These are phyloP conservation scores for Glandiceps talaboti DNA, from an alignment of 53 echinoderm and acorn worm genomes.

Conservation along the genomic window DNA sequence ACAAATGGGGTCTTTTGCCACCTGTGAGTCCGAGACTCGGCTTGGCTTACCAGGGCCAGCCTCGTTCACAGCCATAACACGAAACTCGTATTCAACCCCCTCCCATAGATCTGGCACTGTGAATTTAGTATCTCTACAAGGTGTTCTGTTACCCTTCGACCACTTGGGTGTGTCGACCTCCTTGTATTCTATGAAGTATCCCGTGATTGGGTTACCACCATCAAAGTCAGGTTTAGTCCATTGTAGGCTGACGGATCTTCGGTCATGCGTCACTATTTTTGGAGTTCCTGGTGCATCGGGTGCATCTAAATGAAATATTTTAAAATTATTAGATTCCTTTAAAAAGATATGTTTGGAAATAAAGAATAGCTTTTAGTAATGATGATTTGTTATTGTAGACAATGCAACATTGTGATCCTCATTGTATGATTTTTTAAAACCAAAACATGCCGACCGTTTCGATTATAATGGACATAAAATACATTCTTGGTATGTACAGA, in stretches of 20 bases:
- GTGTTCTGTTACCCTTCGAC: slow-evolving; percentile 50
- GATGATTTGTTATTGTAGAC: too few species aligned
- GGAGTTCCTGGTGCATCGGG: slow-evolving; percentile 74
- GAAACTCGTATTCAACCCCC: slow-evolving; percentile 79
- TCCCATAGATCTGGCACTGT: slow-evolving; percentile 63
- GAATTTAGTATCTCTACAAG: slow-evolving; percentile 69
- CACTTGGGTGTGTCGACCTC: slow-evolving; percentile 38
- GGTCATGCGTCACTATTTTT: slow-evolving; percentile 45
- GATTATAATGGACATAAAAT: too few species aligned
- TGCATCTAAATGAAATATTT: too few species aligned
- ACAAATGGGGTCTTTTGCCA: slow-evolving; percentile 76
- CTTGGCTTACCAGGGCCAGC: slow-evolving; percentile 90
- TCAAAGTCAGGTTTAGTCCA: slow-evolving; percentile 64
- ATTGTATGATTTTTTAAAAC: too few species aligned
- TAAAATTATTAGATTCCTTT: too few species aligned
- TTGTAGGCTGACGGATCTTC: slow-evolving; percentile 55
- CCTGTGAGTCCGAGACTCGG: slow-evolving; percentile 58
- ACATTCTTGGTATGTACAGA: too few species aligned
- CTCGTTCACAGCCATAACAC: slow-evolving; percentile 81
- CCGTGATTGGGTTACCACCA: slow-evolving; percentile 75
- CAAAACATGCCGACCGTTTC: too few species aligned
- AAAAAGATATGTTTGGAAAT: too few species aligned
- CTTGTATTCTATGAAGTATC: slow-evolving; percentile 75
- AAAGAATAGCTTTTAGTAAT: too few species aligned
- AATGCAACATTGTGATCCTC: too few species aligned